These are phyloP conservation scores for Sebastes nivosus DNA, from an alignment of 2,797 vertebrate species.

Conservation along the genomic window DNA sequence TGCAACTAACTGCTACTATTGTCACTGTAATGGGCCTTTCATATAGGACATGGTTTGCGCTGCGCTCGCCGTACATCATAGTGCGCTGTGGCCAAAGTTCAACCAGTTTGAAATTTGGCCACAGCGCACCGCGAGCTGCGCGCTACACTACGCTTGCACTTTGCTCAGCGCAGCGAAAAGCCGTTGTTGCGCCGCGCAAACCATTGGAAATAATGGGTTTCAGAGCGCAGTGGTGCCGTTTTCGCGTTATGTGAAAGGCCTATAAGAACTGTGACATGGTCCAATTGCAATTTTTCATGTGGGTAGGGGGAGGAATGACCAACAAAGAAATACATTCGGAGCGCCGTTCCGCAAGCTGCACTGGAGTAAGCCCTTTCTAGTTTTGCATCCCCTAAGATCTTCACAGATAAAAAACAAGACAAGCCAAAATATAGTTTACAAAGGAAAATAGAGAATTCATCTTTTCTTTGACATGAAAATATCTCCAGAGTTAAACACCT, in stretches of 20 bases:
- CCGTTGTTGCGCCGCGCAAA: too few relatives aligned
- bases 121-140: too few relatives aligned
- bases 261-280: not conserved
- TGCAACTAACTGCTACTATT: not conserved
- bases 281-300: not conserved
- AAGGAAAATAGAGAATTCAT: constrained; percentile 77
- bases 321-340: constrained; percentile 66
- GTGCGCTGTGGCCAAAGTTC: too few relatives aligned
- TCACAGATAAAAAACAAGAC: constrained; percentile 61
- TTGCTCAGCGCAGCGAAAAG: too few relatives aligned
- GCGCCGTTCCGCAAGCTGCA: constrained; percentile 73
- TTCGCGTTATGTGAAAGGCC: too few relatives aligned
- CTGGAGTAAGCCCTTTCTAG: constrained; percentile 81
- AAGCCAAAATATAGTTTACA: constrained; percentile 68
- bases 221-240: too few relatives aligned
- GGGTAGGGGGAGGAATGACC: not conserved
- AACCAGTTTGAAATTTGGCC: too few relatives aligned
- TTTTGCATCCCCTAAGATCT: constrained; percentile 77
- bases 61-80: too few relatives aligned
- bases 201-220: too few relatives aligned
- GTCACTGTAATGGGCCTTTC: not conserved
- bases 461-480: constrained; percentile 75
- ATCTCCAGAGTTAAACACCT: constrained; percentile 66
- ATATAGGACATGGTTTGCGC: too few relatives aligned
- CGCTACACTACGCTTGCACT: too few relatives aligned